Percentiles rank a stretch among this genome's conserved stretches.
Evolutionary conservation across 2,113 vertebrate species (phyloP).

Genomic region (Callorhinus ursinus): DNA sequence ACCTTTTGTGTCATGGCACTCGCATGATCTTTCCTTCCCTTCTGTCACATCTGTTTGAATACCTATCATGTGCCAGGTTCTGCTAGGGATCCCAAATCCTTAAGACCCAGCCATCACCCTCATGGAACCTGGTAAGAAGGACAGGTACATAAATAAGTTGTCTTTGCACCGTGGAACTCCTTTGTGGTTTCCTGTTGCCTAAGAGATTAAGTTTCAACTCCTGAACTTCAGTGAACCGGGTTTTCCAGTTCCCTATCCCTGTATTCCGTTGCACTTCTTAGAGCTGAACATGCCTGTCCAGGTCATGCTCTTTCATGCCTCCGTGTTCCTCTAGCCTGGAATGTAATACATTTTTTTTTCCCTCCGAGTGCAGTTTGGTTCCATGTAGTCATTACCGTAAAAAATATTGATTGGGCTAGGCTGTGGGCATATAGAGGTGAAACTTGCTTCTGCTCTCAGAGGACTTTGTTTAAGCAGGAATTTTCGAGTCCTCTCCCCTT

Average conservation of each 20-base stretch:
- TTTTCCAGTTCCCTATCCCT: background rate
- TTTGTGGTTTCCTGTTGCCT: background rate
- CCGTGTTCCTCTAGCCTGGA: background rate
- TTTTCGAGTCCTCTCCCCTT: background rate
- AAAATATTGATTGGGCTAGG: background rate
- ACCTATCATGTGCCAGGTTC: background rate
- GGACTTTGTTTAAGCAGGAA: background rate
- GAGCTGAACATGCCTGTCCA: background rate
- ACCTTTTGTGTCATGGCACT: background rate
- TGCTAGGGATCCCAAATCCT: background rate
- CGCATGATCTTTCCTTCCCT: background rate
- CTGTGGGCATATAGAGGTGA: background rate
- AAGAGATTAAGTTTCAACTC: background rate
- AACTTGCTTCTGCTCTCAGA: background rate
- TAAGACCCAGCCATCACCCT: background rate
- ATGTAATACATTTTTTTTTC: background rate
- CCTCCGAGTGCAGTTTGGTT: background rate
- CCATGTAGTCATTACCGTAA: background rate
- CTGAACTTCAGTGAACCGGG: background rate
- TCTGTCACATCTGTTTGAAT: background rate
- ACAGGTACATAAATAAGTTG: background rate
- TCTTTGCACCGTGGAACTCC: background rate
- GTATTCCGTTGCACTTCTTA: background rate
- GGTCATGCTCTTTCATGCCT: background rate
- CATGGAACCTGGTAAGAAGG: background rate